phyloP scores from a whole-genome alignment of 2,797 vertebrate genomes.

The Gambelia wislizenii region DNA sequence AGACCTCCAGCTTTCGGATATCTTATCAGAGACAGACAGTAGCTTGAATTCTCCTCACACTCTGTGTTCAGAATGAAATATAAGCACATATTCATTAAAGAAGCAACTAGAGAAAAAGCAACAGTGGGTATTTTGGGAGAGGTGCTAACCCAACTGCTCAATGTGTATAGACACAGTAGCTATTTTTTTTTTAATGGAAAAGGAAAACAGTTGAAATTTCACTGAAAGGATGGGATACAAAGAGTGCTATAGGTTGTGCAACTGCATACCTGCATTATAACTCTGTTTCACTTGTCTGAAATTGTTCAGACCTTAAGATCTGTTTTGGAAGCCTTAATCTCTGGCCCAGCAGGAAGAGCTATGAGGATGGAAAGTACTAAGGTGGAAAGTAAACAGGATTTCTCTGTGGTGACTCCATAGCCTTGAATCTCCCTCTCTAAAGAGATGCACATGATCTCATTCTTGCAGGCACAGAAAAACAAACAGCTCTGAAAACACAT shows the following conservation, averaged over 20 bases:
- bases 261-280: no score
- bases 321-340: no score
- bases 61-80: not conserved
- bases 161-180: not conserved
- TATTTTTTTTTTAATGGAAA: not conserved
- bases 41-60: not conserved
- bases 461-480: no score
- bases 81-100: not conserved
- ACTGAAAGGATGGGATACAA: no score
- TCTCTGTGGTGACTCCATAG: not conserved
- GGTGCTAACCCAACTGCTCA: not conserved
- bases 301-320: no score
- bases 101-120: not conserved
- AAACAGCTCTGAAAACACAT: no score
- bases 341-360: not conserved
- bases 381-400: not conserved
- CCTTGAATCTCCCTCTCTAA: not conserved
- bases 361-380: not conserved
- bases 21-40: conserved; percentile 18
- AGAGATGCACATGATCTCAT: not conserved
- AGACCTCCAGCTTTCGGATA: not conserved
- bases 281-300: no score
- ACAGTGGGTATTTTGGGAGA: not conserved
- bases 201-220: not conserved
- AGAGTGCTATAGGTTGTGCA: not conserved